These are phyloP conservation scores for Thalassarche chlororhynchos DNA, from an alignment of 2,113 vertebrate genomes.

Conservation along the genomic window DNA sequence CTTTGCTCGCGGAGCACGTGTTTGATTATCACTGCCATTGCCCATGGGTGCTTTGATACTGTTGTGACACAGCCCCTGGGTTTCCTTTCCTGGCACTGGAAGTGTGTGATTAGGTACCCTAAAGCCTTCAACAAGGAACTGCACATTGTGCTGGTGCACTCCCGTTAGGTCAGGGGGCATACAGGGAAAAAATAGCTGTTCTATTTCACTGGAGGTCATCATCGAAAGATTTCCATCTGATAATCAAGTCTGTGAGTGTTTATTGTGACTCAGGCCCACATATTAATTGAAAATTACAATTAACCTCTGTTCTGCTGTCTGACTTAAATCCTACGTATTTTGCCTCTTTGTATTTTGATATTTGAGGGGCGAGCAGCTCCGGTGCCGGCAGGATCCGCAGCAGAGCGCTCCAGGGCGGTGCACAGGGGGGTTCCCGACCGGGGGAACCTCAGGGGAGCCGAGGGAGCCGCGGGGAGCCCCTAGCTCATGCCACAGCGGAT, in stretches of 20 bases:
- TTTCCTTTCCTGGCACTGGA: neutral
- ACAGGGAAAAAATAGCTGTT: neutral
- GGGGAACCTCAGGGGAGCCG: neutral
- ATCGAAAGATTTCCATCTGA: neutral
- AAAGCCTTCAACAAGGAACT: neutral
- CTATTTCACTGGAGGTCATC: neutral
- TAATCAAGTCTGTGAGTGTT: neutral
- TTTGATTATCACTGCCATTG: neutral
- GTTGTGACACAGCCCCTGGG: neutral
- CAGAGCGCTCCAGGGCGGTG: accelerated
- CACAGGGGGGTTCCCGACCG: neutral
- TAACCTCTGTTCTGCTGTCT: neutral
- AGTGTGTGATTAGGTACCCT: neutral
- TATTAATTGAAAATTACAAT: neutral
- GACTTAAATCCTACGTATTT: neutral
- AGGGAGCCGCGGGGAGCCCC: neutral
- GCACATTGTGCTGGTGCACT: neutral
- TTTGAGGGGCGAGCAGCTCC: neutral
- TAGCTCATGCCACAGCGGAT: neutral
- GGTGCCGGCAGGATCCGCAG: neutral
- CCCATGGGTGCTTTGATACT: neutral
- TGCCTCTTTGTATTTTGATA: neutral
- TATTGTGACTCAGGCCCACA: neutral
- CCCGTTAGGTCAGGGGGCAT: neutral
- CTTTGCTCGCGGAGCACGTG: neutral